Evolutionary conservation across 2,888 invertebrate species (phyloP).

Genomic region (Keiferia lycopersicella): DNA sequence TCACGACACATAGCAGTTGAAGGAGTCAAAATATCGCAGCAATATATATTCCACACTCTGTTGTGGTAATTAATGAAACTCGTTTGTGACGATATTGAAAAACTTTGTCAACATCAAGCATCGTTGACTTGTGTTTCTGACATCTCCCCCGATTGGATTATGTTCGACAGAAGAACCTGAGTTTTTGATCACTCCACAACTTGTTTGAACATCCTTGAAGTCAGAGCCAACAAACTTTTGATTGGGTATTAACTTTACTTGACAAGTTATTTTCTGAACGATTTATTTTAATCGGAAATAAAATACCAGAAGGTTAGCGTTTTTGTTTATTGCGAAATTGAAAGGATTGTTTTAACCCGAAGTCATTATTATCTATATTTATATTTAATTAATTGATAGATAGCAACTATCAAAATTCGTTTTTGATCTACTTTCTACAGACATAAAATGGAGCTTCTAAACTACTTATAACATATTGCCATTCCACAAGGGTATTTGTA

Average conservation of each 20-base stretch:
- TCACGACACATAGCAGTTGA: neutral
- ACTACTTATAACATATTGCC: no score
- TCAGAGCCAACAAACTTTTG: conserved; percentile 33
- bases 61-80: neutral
- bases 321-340: no score
- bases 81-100: conserved; percentile 18
- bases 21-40: neutral
- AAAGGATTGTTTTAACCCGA: no score
- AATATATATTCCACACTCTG: neutral
- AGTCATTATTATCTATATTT: no score
- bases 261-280: neutral
- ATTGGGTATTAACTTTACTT: conserved; percentile 14
- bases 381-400: no score
- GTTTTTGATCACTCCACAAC: conserved; percentile 30
- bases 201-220: conserved; percentile 28
- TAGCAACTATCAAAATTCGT: no score
- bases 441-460: no score
- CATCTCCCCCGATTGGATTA: conserved; percentile 46
- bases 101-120: conserved; percentile 42
- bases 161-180: conserved; percentile 47
- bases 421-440: no score
- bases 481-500: no score
- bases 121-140: conserved; percentile 40
- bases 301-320: no score
- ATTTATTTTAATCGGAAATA: neutral